Base-by-base conservation (phyloP, 2,888 invertebrate genomes). In the Venusia cambrica region DNA sequence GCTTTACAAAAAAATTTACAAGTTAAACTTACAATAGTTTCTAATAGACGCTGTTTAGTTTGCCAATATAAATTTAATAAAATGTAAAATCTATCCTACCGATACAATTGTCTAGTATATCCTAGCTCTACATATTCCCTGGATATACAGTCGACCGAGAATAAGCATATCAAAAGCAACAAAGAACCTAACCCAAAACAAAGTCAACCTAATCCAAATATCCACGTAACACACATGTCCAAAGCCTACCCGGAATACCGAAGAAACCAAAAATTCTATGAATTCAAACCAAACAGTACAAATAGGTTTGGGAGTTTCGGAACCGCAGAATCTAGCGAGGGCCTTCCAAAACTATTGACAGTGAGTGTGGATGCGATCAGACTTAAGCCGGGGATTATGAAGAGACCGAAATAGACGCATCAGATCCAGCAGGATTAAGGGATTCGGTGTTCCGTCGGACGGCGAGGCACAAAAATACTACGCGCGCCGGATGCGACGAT, bases 331-430 rank as follows among this genome's bases (percentile, higher is more conserved):
- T 80, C 79, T 76, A 75, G 72, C 76, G 65, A 68, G 65, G 76
- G 73, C 75, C 80, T 78, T 81, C 81, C 72, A 66, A 81, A 87
- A 87, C 87, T 87, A 87, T 87, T 85, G 87, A 87, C 87, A 85
- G 85, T 78, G 79, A 79, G 83, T 84, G 84, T 85, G 87, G 87
- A 83, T 80, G 80, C 85, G 81, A 87, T 87, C 87, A 83, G 72
- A 73, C 78, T 79, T 87, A 87, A 87, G 80, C 84, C 66, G 31
- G 65, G 85, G 85, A 85, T 87, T 87, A 85, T 83, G 81, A 85
- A 74, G 75, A 79, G 83, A 84, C 87, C 85, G 74, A 87, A 87
- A 87, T 87, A 87, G 87, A 85, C 78, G 84, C 75, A 76, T 83
- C 73, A 76, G 83, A 87, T 85, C 80, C 87, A 67, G 62, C 45